These are phyloP conservation scores for Megamerina dolium DNA, from an alignment of 2,888 invertebrate genomes.

Conservation along the genomic window DNA sequence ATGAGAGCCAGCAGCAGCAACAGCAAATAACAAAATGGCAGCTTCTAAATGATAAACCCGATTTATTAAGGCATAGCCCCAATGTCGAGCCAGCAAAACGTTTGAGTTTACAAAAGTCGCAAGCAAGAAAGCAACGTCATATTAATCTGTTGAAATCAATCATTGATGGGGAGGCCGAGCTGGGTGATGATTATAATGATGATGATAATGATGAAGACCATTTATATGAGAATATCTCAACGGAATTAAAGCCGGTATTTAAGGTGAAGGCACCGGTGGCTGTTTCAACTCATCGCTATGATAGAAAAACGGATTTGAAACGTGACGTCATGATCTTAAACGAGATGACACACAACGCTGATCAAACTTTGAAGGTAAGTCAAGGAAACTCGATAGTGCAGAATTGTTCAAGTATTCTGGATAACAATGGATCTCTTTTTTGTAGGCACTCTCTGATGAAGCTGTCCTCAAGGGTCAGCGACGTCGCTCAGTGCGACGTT, in stretches of 20 bases:
- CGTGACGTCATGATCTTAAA: slow-evolving; percentile 52
- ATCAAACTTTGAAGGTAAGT: slow-evolving; percentile 53
- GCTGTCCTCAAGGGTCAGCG: slow-evolving; percentile 45
- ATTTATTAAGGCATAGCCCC: slow-evolving; percentile 44
- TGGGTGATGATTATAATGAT: slow-evolving; percentile 14
- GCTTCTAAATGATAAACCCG: slow-evolving; percentile 43
- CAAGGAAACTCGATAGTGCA: neutral
- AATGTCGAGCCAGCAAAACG: slow-evolving; percentile 23
- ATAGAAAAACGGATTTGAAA: slow-evolving; percentile 41
- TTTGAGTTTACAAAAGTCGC: slow-evolving; percentile 5
- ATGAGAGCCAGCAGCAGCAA: slow-evolving; percentile 10
- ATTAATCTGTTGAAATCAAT: slow-evolving; percentile 6
- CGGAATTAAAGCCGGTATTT: slow-evolving; percentile 36
- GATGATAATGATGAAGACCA: slow-evolving; percentile 25
- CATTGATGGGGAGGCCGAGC: too few species aligned
- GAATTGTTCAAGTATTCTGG: too few species aligned
- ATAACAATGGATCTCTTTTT: neutral
- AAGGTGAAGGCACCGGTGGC: slow-evolving; percentile 30
- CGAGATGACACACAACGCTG: slow-evolving; percentile 56
- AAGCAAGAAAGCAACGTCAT: neutral
- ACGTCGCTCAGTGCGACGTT: slow-evolving; percentile 38
- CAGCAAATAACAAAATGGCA: slow-evolving; percentile 38
- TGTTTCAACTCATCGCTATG: slow-evolving; percentile 26
- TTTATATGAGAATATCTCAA: slow-evolving; percentile 44
- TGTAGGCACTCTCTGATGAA: slow-evolving; percentile 53